Evolutionary conservation across 2,797 vertebrate genomes (phyloP).

Genomic region (Meda fulgida): DNA sequence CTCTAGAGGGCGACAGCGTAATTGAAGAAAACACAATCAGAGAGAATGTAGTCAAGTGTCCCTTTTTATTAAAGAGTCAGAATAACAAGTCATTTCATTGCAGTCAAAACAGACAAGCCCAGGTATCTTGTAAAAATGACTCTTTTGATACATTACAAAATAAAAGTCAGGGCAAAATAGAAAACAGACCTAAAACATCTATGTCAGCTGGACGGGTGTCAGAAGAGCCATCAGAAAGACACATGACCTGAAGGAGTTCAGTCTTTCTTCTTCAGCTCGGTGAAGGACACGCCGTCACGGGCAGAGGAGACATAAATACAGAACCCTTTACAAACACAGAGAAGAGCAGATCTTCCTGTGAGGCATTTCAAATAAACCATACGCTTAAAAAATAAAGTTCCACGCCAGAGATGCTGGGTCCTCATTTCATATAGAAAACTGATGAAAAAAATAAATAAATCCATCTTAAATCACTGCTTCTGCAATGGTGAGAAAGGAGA

Average conservation of each 20-base stretch:
- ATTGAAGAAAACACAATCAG: constrained; percentile 1
- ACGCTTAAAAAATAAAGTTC: neutral
- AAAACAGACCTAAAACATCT: constrained; percentile 62
- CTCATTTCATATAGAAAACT: constrained; percentile 8
- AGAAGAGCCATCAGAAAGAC: constrained; percentile 79
- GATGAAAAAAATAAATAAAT: neutral
- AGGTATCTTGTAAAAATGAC: constrained; percentile 78
- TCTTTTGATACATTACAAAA: constrained; percentile 79
- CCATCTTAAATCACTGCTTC: neutral
- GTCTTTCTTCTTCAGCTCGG: constrained; percentile 80
- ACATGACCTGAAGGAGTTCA: constrained; percentile 51
- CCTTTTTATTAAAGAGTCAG: constrained; percentile 79
- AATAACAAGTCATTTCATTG: constrained; percentile 83
- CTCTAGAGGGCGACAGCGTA: constrained; percentile 65
- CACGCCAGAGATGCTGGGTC: neutral
- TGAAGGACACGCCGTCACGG: constrained; percentile 58
- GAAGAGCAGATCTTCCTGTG: constrained; percentile 4
- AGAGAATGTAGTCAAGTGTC: constrained; percentile 47
- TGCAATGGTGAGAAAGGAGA: neutral
- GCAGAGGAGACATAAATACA: constrained; percentile 15
- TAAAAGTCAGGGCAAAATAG: constrained; percentile 68
- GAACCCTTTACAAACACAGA: constrained; percentile 27
- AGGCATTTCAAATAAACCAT: constrained; percentile 21
- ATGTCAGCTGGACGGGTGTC: constrained; percentile 58
- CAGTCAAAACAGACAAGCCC: constrained; percentile 79